Percentiles rank a stretch among this genome's conserved stretches.
These are phyloP conservation scores for Catharus bicknelli DNA, from an alignment of 2,113 vertebrate species.

Conservation along the genomic window DNA sequence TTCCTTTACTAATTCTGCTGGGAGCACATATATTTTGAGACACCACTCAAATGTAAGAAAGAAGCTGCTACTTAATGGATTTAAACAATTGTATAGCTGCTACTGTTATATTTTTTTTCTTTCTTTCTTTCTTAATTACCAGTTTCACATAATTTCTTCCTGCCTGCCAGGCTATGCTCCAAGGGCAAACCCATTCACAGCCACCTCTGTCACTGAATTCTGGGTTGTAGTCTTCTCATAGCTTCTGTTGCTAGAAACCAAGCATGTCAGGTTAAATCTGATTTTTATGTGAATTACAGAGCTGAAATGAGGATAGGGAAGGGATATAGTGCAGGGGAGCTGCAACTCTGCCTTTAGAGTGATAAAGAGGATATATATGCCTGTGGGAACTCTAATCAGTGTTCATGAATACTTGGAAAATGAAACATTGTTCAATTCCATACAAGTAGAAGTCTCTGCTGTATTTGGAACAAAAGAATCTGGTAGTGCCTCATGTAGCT, in stretches of 20 bases:
- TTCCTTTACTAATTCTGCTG: not conserved
- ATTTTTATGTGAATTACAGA: not conserved
- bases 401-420: not conserved
- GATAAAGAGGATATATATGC: not conserved
- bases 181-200: not conserved
- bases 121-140: not conserved
- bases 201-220: not conserved
- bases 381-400: not conserved
- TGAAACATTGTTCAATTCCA: not conserved
- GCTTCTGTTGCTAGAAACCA: not conserved
- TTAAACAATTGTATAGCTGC: not conserved
- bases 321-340: not conserved
- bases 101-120: not conserved
- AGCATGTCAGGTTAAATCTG: not conserved
- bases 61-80: not conserved
- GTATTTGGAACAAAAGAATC: not conserved
- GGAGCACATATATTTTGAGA: not conserved
- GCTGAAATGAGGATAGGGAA: not conserved
- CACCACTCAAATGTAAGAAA: not conserved
- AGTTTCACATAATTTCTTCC: not conserved
- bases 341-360: not conserved
- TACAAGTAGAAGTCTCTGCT: not conserved
- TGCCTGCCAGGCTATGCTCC: not conserved
- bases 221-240: not conserved
- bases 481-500: not conserved